A percentile compares a stretch with the other conserved stretches of the same genome.
These are phyloP conservation scores for Hoplostethus atlanticus DNA, from an alignment of 2,797 vertebrate genomes.

Conservation along the genomic window DNA sequence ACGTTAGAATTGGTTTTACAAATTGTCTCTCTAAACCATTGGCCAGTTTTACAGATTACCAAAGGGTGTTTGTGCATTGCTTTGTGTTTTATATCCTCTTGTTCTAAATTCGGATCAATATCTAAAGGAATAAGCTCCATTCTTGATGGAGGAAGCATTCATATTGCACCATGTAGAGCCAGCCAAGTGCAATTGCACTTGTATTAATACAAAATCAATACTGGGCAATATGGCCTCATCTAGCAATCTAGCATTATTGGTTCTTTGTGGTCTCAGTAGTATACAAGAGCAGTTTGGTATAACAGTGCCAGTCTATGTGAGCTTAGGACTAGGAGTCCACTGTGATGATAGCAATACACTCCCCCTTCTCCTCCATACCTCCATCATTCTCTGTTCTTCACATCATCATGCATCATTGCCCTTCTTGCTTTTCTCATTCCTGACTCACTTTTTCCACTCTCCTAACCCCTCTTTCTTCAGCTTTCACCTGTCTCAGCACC, in stretches of 20 bases:
- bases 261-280: constrained; percentile 3
- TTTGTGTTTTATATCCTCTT: not conserved
- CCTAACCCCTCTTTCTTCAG: not conserved
- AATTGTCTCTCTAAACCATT: not conserved
- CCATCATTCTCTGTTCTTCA: constrained; percentile 3
- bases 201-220: constrained; percentile 37
- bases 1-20: not conserved
- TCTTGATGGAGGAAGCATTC: constrained; percentile 10
- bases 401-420: constrained; percentile 12
- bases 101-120: constrained; percentile 12
- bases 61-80: not conserved
- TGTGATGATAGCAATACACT: not conserved
- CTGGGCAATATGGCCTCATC: constrained; percentile 17
- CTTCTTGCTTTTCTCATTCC: not conserved
- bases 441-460: not conserved
- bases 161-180: constrained; percentile 11
- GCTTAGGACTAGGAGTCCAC: constrained; percentile 10
- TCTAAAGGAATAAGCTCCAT: not conserved
- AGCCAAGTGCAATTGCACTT: constrained; percentile 19
- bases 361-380: not conserved
- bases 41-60: not conserved
- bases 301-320: not conserved
- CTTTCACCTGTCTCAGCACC: not conserved
- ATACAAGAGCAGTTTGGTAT: constrained; percentile 4
- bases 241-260: constrained; percentile 5